These are phyloP conservation scores for Agriotes lineatus DNA, from an alignment of 2,888 invertebrate genomes.

Conservation along the genomic window DNA sequence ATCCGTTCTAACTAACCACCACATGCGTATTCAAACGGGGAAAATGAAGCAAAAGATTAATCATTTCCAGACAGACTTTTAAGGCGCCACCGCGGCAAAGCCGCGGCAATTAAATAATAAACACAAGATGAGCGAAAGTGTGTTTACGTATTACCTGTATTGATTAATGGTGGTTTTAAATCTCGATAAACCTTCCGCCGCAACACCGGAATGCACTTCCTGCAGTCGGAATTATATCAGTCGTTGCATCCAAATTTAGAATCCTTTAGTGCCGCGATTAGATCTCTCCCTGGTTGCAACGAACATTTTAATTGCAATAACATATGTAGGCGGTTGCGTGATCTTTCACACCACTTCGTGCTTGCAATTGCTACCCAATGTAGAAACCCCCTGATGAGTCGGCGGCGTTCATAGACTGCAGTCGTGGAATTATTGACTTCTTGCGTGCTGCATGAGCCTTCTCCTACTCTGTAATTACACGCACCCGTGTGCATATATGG, in stretches of 20 bases:
- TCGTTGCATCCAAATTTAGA: neutral
- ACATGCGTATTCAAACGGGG: too few relatives aligned
- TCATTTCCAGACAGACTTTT: too few relatives aligned
- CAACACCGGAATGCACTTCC: too few relatives aligned
- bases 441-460: constrained; percentile 52
- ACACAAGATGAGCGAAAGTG: too few relatives aligned
- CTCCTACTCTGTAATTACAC: constrained; percentile 52
- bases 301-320: constrained; percentile 24
- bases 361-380: constrained; percentile 39
- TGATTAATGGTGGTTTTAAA: too few relatives aligned
- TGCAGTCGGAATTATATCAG: too few relatives aligned
- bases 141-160: too few relatives aligned
- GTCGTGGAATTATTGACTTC: constrained; percentile 54
- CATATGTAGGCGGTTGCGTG: constrained; percentile 37
- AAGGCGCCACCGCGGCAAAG: too few relatives aligned
- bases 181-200: too few relatives aligned
- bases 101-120: too few relatives aligned
- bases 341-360: constrained; percentile 39
- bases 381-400: constrained; percentile 48
- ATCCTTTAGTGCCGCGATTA: neutral
- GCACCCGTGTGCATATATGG: constrained; percentile 49
- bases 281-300: constrained; percentile 6
- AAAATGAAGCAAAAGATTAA: too few relatives aligned
- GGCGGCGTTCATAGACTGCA: constrained; percentile 50
- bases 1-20: too few relatives aligned